A percentile compares a stretch with the other conserved stretches of the same genome.
These are phyloP conservation scores for Myathropa florea DNA, from an alignment of 2,888 invertebrate genomes.

Conservation along the genomic window DNA sequence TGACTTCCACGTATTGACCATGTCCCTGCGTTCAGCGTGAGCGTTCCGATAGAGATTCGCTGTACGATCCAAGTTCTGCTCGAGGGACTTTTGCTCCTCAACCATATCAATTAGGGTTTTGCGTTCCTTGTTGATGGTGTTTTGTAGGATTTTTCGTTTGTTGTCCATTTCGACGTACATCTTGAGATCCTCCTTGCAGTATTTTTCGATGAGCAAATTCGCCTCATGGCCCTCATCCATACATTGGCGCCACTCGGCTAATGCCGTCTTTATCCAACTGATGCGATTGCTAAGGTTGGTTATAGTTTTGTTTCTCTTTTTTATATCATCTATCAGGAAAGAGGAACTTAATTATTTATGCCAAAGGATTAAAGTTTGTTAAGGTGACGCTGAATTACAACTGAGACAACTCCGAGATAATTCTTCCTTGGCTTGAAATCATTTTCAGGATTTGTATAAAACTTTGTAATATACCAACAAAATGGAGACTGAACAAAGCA, in stretches of 20 bases:
- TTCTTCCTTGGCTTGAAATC: too few relatives aligned
- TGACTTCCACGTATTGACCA: constrained; percentile 88
- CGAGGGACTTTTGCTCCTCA: constrained; percentile 82
- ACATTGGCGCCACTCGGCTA: constrained; percentile 87
- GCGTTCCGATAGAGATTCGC: constrained; percentile 82
- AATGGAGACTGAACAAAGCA: too few relatives aligned
- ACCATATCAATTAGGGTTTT: constrained; percentile 80
- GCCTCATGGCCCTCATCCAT: constrained; percentile 86
- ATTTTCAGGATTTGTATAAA: too few relatives aligned
- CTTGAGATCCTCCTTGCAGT: constrained; percentile 86
- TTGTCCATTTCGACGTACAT: constrained; percentile 85
- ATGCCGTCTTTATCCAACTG: constrained; percentile 83
- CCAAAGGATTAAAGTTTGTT: too few relatives aligned
- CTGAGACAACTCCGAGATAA: too few relatives aligned
- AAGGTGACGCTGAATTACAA: too few relatives aligned
- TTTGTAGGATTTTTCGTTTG: constrained; percentile 82
- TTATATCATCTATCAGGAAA: constrained; percentile 81
- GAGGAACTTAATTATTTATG: neutral
- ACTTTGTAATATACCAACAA: too few relatives aligned
- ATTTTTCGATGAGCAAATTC: constrained; percentile 86
- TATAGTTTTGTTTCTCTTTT: constrained; percentile 83
- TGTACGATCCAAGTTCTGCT: constrained; percentile 82
- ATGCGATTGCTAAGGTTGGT: constrained; percentile 85
- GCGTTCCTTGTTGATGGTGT: constrained; percentile 81
- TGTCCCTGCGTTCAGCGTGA: constrained; percentile 85